A percentile compares a stretch with the other conserved stretches of the same genome.
Conservation (phyloP, 2,113 vertebrate species). For the Vanacampus margaritifer region DNA sequence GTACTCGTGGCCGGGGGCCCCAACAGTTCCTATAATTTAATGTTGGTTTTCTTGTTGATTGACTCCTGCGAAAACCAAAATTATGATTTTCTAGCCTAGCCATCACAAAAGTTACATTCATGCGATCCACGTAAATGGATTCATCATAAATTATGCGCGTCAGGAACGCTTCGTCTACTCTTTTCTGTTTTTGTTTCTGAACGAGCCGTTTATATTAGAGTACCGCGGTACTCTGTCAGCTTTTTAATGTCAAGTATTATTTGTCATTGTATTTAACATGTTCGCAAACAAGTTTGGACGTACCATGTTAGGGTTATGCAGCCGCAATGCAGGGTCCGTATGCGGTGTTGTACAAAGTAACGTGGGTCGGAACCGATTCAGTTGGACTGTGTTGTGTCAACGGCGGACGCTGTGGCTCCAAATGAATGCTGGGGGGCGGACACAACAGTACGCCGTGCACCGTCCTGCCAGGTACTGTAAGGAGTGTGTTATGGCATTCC, state of each 20-base stretch:
- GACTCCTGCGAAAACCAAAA: no score
- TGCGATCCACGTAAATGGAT: no score
- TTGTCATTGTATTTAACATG: slow-evolving; percentile 30
- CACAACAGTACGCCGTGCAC: neutral
- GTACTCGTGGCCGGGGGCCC: no score
- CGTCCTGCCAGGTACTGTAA: slow-evolving; percentile 4
- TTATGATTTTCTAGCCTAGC: neutral
- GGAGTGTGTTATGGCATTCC: neutral
- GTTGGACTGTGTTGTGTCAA: slow-evolving; percentile 46
- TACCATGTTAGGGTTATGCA: slow-evolving; percentile 29
- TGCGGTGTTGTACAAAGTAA: neutral
- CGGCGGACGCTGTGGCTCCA: slow-evolving; percentile 41
- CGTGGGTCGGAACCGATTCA: slow-evolving; percentile 12
- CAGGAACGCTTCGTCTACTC: slow-evolving; percentile 3
- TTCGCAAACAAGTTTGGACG: slow-evolving; percentile 24
- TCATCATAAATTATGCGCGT: neutral
- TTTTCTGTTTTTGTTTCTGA: slow-evolving; percentile 52
- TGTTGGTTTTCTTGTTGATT: no score
- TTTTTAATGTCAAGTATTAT: neutral
- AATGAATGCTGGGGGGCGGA: slow-evolving; percentile 3
- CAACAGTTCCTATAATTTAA: no score
- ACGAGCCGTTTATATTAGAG: neutral
- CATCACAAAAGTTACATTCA: neutral
- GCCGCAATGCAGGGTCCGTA: neutral
- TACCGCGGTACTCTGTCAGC: neutral